These are phyloP conservation scores for Pelodytes ibericus DNA, from an alignment of 2,797 vertebrate species.

Conservation along the genomic window DNA sequence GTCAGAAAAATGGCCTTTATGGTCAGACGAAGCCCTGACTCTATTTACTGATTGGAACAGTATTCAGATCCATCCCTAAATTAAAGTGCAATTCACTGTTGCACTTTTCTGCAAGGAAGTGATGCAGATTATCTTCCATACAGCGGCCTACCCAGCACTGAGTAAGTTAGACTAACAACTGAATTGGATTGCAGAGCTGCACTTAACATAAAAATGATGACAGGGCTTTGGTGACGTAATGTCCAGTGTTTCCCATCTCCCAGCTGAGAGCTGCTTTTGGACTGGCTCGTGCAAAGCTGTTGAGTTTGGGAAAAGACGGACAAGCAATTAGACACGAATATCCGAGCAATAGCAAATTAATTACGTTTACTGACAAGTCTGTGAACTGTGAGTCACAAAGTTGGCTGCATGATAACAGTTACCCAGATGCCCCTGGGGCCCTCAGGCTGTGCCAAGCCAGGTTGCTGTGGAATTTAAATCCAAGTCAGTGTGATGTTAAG, in stretches of 20 bases:
- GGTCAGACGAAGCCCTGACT: background rate
- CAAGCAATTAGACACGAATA: slow-evolving; percentile 71
- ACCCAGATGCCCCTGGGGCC: slow-evolving; percentile 42
- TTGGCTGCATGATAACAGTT: slow-evolving; percentile 39
- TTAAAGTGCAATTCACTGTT: too few species aligned
- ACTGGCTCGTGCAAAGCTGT: slow-evolving; percentile 6
- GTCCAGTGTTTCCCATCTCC: slow-evolving; percentile 16
- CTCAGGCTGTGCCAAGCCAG: slow-evolving; percentile 40
- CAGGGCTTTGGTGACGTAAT: slow-evolving; percentile 23
- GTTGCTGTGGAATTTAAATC: slow-evolving; percentile 53
- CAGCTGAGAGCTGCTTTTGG: slow-evolving; percentile 25
- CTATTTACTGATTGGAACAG: background rate
- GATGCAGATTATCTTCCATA: too few species aligned
- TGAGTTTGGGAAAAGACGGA: slow-evolving; percentile 66
- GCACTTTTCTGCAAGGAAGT: too few species aligned
- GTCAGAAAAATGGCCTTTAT: background rate
- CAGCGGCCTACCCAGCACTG: background rate
- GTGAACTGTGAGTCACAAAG: slow-evolving; percentile 43
- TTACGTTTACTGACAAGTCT: slow-evolving; percentile 41
- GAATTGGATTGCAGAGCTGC: background rate
- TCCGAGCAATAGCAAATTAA: slow-evolving; percentile 63
- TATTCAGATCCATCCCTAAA: too few species aligned
- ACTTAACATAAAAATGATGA: slow-evolving; percentile 25
- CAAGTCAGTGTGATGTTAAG: slow-evolving; percentile 45
- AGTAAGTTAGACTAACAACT: background rate